A percentile compares a stretch with the other conserved stretches of the same genome.
phyloP scores from a whole-genome alignment of 2,888 invertebrate genomes.

The Eumacrocentrus americanus region DNA sequence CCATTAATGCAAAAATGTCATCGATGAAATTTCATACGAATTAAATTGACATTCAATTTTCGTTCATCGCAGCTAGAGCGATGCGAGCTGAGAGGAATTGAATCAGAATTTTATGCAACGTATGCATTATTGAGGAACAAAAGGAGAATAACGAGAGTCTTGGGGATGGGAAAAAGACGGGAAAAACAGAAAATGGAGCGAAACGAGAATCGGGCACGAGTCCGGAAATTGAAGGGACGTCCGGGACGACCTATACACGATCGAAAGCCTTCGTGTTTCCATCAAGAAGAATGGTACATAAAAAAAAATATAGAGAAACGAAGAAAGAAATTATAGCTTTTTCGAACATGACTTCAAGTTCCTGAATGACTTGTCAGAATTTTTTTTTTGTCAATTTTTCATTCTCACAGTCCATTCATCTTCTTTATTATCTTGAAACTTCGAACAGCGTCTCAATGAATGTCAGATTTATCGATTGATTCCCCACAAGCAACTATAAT shows the following conservation, averaged over 20 bases:
- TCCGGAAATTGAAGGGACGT: slow-evolving; percentile 11
- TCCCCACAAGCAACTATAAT: neutral
- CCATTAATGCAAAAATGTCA: no score
- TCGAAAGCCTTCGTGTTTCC: slow-evolving; percentile 1
- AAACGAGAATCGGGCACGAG: slow-evolving; percentile 20
- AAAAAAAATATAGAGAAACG: no score
- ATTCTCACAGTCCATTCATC: neutral
- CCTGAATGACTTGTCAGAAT: neutral
- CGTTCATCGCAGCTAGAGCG: slow-evolving; percentile 2
- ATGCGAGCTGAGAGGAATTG: neutral
- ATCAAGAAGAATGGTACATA: neutral
- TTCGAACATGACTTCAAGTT: neutral
- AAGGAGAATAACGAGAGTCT: neutral
- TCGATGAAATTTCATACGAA: neutral
- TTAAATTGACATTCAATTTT: slow-evolving; percentile 12
- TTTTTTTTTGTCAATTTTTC: neutral
- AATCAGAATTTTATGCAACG: slow-evolving; percentile 7
- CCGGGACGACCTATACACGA: neutral
- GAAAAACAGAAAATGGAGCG: slow-evolving; percentile 19
- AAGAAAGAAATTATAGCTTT: neutral
- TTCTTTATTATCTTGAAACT: neutral
- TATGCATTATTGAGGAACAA: slow-evolving; percentile 17
- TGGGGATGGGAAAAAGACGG: slow-evolving; percentile 4
- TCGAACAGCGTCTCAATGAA: neutral
- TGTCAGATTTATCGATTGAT: neutral